phyloP scores from a whole-genome alignment of 2,113 vertebrate species.

The Mellivora capensis region DNA sequence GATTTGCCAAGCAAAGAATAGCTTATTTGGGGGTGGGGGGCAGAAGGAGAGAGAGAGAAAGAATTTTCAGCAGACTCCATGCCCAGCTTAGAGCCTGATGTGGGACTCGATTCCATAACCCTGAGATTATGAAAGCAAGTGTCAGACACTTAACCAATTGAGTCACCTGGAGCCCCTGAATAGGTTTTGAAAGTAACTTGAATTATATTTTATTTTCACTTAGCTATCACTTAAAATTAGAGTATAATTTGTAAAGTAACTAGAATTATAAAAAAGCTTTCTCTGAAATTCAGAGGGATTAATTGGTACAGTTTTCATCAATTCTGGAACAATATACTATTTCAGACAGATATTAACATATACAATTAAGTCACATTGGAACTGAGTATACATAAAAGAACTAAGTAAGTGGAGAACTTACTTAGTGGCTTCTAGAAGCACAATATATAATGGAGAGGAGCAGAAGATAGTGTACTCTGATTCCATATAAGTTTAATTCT shows the following conservation, averaged over 20 bases:
- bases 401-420: conserved; percentile 54
- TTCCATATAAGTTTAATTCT: conserved; percentile 64
- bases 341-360: too few species aligned
- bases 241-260: neutral
- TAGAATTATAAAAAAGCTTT: neutral
- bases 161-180: too few species aligned
- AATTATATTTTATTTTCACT: conserved; percentile 10
- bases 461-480: conserved; percentile 53
- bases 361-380: conserved; percentile 57
- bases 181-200: neutral
- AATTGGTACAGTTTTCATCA: neutral
- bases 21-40: neutral
- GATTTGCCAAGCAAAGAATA: neutral
- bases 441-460: conserved; percentile 45
- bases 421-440: conserved; percentile 43
- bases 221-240: conserved; percentile 7
- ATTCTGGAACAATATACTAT: neutral
- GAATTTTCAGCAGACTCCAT: too few species aligned
- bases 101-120: too few species aligned
- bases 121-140: too few species aligned
- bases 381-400: conserved; percentile 40
- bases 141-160: too few species aligned
- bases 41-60: too few species aligned
- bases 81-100: too few species aligned
- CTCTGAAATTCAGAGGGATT: neutral